Evolutionary conservation across 2,888 invertebrate species (phyloP), one percentile per base, ranked within the genome.

Genomic region (Eilema sororculum): DNA sequence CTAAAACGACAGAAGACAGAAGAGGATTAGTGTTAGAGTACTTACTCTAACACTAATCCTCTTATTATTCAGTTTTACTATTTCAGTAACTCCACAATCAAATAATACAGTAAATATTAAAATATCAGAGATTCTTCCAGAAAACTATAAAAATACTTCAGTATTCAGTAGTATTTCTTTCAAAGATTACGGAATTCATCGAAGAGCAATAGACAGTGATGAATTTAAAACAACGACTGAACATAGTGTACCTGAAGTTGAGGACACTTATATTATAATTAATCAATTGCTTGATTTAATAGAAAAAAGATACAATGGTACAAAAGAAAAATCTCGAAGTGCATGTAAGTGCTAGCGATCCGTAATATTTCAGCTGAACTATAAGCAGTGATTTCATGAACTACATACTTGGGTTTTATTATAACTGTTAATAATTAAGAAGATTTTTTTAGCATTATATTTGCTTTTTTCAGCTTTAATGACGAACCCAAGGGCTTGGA

Each of bases 391-490:
- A 41, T 16, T 16, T 16, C 16, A 0, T n/a, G n/a, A n/a, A n/a
- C n/a, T n/a, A n/a, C n/a, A n/a, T n/a, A n/a, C n/a, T n/a, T n/a
- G n/a, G n/a, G n/a, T n/a, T n/a, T n/a, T n/a, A n/a, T n/a, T n/a
- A n/a, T n/a, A n/a, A n/a, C n/a, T n/a, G n/a, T n/a, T n/a, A n/a
- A 28, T 2, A 58, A 20, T 16, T 16, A 20, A 52, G 25, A 37
- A 0, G 13, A 3, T 24, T 16, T 56, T 46, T 52, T 28, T n/a
- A n/a, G 30, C 5, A 37, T 2, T 25, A 0, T 16, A 22, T 46
- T 20, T 10, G 6, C 10, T 22, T 30, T 61, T 68, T 65, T 24
- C 58, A 73, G 73, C 62, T 56, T 28, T 63, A 24, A 5, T 37
- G 30, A 13, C 25, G 1, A 22, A 68, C 20, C 63, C 65, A 28